Percentiles rank a stretch among this genome's conserved stretches.
Evolutionary conservation across 2,113 vertebrate genomes (phyloP).

Genomic region (Oenanthe melanoleuca): DNA sequence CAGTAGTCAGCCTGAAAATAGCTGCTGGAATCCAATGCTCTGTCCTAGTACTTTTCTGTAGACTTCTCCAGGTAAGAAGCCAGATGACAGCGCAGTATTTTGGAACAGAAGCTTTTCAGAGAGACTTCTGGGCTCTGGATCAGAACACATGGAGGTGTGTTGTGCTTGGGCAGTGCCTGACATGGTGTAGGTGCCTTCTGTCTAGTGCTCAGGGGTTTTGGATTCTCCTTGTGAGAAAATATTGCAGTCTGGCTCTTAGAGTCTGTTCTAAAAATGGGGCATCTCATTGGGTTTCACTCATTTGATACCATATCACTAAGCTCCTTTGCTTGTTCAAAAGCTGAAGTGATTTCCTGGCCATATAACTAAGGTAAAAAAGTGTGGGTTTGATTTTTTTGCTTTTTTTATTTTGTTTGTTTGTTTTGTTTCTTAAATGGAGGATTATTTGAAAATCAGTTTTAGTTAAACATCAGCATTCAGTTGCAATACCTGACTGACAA

Average conservation of each 20-base stretch:
- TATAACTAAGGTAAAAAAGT: not conserved
- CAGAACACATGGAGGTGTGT: not conserved
- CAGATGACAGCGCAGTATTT: not conserved
- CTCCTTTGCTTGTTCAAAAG: not conserved
- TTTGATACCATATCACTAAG: not conserved
- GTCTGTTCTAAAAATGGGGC: not conserved
- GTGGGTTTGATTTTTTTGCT: too few relatives aligned
- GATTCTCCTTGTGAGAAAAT: not conserved
- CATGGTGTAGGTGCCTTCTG: not conserved
- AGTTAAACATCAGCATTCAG: not conserved
- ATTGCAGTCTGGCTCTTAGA: not conserved
- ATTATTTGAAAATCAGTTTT: not conserved
- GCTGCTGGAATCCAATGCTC: not conserved
- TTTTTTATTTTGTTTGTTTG: too few relatives aligned
- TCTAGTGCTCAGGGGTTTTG: not conserved
- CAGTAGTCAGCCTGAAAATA: not conserved
- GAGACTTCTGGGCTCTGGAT: not conserved
- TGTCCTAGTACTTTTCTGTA: not conserved
- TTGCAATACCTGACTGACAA: not conserved
- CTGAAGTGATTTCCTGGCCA: not conserved
- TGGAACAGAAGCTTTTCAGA: not conserved
- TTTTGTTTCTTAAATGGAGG: not conserved
- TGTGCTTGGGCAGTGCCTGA: not conserved
- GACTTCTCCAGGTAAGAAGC: not conserved
- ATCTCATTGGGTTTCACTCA: not conserved